phyloP scores from a whole-genome alignment of 2,888 invertebrate species.

The Lymantria monacha region DNA sequence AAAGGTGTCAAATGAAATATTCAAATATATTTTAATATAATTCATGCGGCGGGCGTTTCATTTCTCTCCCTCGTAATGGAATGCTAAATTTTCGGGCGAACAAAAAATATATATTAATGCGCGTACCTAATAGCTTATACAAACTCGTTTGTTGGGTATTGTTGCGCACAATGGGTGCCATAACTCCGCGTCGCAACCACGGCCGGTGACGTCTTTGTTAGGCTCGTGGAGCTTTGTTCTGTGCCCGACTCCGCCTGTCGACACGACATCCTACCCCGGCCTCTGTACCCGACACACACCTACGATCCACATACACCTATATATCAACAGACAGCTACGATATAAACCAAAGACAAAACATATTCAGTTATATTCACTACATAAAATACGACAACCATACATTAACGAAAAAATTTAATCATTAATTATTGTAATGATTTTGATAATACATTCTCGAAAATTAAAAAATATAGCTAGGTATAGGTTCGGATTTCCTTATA shows the following conservation, averaged over 20 bases:
- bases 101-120: conserved; percentile 83
- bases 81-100: conserved; percentile 82
- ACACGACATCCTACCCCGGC: conserved; percentile 60
- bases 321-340: conserved; percentile 20
- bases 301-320: conserved; percentile 35
- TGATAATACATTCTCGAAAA: conserved; percentile 17
- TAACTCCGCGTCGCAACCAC: conserved; percentile 81
- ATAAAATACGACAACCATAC: conserved; percentile 12
- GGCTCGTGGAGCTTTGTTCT: conserved; percentile 71
- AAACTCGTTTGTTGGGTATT: conserved; percentile 83
- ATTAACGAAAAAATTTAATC: conserved; percentile 49
- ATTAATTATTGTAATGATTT: conserved; percentile 25
- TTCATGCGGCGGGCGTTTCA: conserved; percentile 83
- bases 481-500: conserved; percentile 41
- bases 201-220: conserved; percentile 83
- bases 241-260: conserved; percentile 70
- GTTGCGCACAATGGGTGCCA: conserved; percentile 82
- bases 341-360: conserved; percentile 30
- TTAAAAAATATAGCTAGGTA: conserved; percentile 53
- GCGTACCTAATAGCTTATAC: conserved; percentile 83
- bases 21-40: conserved; percentile 83
- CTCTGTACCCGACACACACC: conserved; percentile 46
- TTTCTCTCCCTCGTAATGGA: conserved; percentile 83
- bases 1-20: conserved; percentile 83
- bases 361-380: conserved; percentile 3